Percentiles rank a stretch among this genome's conserved stretches.
phyloP scores from a whole-genome alignment of 2,797 vertebrate species.

The Hippopotamyrus pictus region DNA sequence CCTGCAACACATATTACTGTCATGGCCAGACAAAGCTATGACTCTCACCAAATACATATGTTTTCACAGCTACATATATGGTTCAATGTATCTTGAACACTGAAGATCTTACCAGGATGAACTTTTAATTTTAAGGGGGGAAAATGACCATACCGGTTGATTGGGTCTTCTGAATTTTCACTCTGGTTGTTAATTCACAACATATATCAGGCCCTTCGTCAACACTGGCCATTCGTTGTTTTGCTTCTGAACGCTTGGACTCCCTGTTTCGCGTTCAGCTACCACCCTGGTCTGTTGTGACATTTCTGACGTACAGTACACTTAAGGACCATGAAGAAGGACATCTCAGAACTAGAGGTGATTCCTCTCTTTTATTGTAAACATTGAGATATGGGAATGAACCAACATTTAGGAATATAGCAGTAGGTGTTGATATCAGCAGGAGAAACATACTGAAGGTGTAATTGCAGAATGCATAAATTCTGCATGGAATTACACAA shows the following conservation, averaged over 20 bases:
- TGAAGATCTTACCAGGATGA: neutral
- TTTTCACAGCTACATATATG: neutral
- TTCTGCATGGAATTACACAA: neutral
- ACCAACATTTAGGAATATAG: neutral
- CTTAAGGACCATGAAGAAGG: neutral
- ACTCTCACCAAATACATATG: neutral
- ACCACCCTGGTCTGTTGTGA: neutral
- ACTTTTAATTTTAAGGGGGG: neutral
- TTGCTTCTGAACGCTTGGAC: neutral
- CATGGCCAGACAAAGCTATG: neutral
- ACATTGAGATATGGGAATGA: neutral
- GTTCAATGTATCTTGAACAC: neutral
- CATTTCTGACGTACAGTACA: neutral
- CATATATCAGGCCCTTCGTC: neutral
- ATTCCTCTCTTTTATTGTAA: neutral
- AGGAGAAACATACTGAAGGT: neutral
- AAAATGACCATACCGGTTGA: neutral
- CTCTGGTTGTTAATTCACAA: neutral
- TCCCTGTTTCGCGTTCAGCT: neutral
- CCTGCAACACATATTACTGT: neutral
- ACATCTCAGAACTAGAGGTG: neutral
- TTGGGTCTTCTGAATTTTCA: neutral
- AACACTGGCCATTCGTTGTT: neutral
- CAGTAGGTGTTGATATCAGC: neutral
- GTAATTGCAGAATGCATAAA: neutral